These are phyloP conservation scores for Gyps fulvus DNA, from an alignment of 2,113 vertebrate genomes.

Conservation along the genomic window DNA sequence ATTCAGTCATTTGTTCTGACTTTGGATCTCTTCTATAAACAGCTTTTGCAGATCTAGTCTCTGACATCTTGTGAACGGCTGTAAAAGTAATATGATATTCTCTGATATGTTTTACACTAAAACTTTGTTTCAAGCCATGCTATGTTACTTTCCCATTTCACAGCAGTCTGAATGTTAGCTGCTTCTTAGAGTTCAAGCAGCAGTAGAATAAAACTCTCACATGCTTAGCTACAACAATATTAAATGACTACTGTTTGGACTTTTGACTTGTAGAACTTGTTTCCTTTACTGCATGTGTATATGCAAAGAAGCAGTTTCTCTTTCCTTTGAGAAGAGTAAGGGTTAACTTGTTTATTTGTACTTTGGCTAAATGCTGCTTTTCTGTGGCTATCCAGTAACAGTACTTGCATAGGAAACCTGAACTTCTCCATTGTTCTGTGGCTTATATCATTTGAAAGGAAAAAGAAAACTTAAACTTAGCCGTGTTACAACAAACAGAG, in stretches of 20 bases:
- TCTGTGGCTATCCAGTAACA: not conserved
- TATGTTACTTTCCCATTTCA: not conserved
- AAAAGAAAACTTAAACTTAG: not conserved
- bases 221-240: not conserved
- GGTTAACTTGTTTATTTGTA: not conserved
- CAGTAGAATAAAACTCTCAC: not conserved
- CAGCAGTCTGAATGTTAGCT: not conserved
- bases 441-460: not conserved
- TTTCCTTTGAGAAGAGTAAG: not conserved
- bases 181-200: not conserved
- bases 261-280: not conserved
- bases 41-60: not conserved
- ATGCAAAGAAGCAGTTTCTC: not conserved
- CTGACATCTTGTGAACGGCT: not conserved
- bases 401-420: not conserved
- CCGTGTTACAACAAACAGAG: not conserved
- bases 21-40: not conserved
- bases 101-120: not conserved
- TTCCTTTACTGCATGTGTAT: not conserved
- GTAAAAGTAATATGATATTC: not conserved
- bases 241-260: not conserved
- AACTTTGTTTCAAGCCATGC: not conserved
- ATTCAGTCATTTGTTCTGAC: not conserved
- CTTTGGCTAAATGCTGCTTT: not conserved
- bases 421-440: not conserved